Base-by-base conservation (phyloP, 92 coral and sea anemone species). In the Scolanthus callimorphus region DNA sequence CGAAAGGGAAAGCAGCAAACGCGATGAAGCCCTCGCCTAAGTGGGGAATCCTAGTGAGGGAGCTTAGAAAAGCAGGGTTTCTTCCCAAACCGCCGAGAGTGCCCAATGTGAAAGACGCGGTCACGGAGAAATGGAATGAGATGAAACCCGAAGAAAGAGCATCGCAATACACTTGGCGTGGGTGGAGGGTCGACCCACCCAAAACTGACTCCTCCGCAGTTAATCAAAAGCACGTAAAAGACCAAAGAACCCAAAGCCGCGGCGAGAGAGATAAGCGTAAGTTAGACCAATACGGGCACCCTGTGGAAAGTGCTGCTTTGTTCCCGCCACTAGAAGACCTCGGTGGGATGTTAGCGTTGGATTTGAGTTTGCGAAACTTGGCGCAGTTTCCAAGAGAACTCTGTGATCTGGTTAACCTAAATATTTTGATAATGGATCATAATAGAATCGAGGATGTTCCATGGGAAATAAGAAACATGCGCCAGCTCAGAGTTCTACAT, bases 1-100 rank as follows among this genome's bases (percentile, higher is more conserved):
- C 90, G 1, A 52, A 49, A 30, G 19, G 41, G 13, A 67, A 63
- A 19, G 70, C 76, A 22, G 58, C 63, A 31, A 70, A 78, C 26
- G 80, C 82, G 0, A 28, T 65, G 43, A 74, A 84, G 41, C 90
- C 96, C 8, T 88, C 90, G 0, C 89, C 96, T 8, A 83, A 83
- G 53, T 88, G 96, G 96, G 65, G 80, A 11, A 78, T 55, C 13
- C 59, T 88, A 12, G 59, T 67, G 24, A 66, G 86, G 9, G 90
- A 88, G 63, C 73, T 82, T 21, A 52, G 51, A 45, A 87, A 87
- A 59, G 82, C 88, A 26, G 95, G 90, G 13, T 78, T 82, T 62
- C 39, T 87, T 54, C 92, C 92, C 2, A 70, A 55, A 21, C 19
- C 37, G 38, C 44, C 41, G 0, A 59, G 67, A 22, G 47, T 17